Base-by-base conservation (phyloP, 2,797 vertebrate genomes). In the Leuciscus waleckii region DNA sequence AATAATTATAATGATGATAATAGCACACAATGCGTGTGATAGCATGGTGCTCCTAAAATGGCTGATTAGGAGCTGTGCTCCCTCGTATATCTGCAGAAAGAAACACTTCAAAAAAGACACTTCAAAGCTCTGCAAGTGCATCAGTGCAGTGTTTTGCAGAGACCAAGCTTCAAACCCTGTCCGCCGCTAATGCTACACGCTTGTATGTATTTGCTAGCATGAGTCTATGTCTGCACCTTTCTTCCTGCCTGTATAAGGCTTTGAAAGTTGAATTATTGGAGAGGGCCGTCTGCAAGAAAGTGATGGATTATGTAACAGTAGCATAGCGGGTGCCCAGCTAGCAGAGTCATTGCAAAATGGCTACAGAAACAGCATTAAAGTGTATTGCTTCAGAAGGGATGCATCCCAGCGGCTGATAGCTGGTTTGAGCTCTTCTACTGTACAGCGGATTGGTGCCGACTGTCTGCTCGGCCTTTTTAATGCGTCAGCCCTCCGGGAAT, bases 291-390 rank as follows among this genome's bases (percentile, higher is more conserved):
- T 75, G 89, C 86, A 70, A 88, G 90, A 90, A 86, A 88, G 86
- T 23, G 90, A 91, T 70, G 63, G 77, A 91, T 94, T 94, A 92
- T 84, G 87, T 93, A 94, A 94, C 90, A 37, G 87, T 83, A 88
- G 85, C 85, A 91, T 71, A 75, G 90, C 90, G 85, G 88, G 89
- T 87, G 82, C 75, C 87, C 88, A 58, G 86, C 91, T 90, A 89
- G 86, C 86, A 73, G 49, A 84, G 35, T 68, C 54, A 77, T 41
- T 21, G n/a, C 61, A 32, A 83, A 83, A 77, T 71, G 46, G 91
- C 92, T 93, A 93, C 91, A 91, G 93, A 94, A 93, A 89, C 83
- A 43, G 73, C 78, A 92, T 91, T 92, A 89, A 91, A 90, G 93
- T 89, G 88, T 91, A 91, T 88, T 76, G 83, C 85, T 90, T 79